These are phyloP conservation scores for Lycia hirtaria DNA, from an alignment of 2,888 invertebrate species.

Conservation along the genomic window DNA sequence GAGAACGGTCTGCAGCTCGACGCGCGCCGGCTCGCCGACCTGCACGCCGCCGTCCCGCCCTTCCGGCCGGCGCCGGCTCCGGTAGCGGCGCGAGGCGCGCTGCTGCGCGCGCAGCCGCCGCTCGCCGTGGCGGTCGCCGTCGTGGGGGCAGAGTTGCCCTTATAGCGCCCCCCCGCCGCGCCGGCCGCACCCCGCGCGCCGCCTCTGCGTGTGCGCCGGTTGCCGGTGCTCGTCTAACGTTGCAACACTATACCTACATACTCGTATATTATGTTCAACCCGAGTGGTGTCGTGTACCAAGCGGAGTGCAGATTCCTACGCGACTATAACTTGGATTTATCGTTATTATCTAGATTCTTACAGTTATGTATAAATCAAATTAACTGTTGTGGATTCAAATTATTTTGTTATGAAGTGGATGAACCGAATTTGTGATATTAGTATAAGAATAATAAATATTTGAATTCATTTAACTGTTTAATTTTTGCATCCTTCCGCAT, in stretches of 20 bases:
- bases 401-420: slow-evolving; percentile 20
- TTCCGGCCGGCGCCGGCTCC: slow-evolving; percentile 31
- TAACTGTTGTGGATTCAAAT: slow-evolving; percentile 8
- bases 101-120: slow-evolving; percentile 29
- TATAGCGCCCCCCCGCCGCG: slow-evolving; percentile 51
- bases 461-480: background rate
- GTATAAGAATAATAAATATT: slow-evolving; percentile 11
- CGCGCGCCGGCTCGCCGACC: slow-evolving; percentile 45
- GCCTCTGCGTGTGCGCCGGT: slow-evolving; percentile 45
- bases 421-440: slow-evolving; percentile 55
- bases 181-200: slow-evolving; percentile 37
- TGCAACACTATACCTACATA: too few relatives aligned
- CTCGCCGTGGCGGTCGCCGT: slow-evolving; percentile 52
- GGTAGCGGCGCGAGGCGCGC: slow-evolving; percentile 19
- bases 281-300: too few relatives aligned
- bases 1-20: slow-evolving; percentile 37
- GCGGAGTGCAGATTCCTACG: too few relatives aligned
- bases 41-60: slow-evolving; percentile 17
- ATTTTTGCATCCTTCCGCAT: too few relatives aligned
- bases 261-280: too few relatives aligned
- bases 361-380: background rate
- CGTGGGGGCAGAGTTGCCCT: slow-evolving; percentile 44
- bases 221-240: slow-evolving; percentile 55
- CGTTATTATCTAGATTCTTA: too few relatives aligned
- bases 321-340: too few relatives aligned